Percentiles rank a stretch among this genome's conserved stretches.
phyloP scores from a whole-genome alignment of 2,113 vertebrate species.

The Cottus gobio region DNA sequence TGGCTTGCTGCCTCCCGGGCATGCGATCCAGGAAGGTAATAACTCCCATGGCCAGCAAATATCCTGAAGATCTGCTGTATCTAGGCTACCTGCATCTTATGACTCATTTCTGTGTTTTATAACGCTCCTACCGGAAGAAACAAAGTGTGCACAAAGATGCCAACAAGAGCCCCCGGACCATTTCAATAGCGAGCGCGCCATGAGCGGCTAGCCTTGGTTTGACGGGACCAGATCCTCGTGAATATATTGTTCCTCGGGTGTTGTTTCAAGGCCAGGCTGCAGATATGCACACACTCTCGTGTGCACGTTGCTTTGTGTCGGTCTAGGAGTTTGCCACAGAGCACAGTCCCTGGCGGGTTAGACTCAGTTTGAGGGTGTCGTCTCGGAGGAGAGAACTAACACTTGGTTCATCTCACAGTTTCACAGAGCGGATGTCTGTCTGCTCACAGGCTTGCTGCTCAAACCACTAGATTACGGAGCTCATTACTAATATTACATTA shows the following conservation, averaged over 20 bases:
- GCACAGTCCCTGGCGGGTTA: not conserved
- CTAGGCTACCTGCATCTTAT: conserved; percentile 57
- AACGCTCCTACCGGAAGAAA: conserved; percentile 41
- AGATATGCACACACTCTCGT: not conserved
- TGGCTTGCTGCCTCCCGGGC: conserved; percentile 56
- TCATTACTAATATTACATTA: not conserved
- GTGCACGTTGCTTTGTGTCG: not conserved
- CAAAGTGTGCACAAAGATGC: conserved; percentile 6
- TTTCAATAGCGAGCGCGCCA: conserved; percentile 14
- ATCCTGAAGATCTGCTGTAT: conserved; percentile 64
- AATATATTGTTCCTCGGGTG: conserved; percentile 1
- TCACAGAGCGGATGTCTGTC: conserved; percentile 5
- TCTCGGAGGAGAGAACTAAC: conserved; percentile 23
- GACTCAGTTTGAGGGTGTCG: conserved; percentile 9
- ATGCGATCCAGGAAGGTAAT: conserved; percentile 65
- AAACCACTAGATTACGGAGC: conserved; percentile 9
- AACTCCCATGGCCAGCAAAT: conserved; percentile 67
- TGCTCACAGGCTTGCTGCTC: not conserved
- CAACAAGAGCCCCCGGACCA: conserved; percentile 18
- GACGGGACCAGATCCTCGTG: conserved; percentile 7
- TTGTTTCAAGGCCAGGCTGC: conserved; percentile 9
- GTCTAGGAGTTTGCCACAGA: not conserved
- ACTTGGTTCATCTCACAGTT: conserved; percentile 18
- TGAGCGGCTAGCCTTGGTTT: conserved; percentile 9
- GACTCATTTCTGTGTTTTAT: conserved; percentile 68